Evolutionary conservation across 2,797 vertebrate species (phyloP).

Genomic region (Gymnoscopelus braueri): DNA sequence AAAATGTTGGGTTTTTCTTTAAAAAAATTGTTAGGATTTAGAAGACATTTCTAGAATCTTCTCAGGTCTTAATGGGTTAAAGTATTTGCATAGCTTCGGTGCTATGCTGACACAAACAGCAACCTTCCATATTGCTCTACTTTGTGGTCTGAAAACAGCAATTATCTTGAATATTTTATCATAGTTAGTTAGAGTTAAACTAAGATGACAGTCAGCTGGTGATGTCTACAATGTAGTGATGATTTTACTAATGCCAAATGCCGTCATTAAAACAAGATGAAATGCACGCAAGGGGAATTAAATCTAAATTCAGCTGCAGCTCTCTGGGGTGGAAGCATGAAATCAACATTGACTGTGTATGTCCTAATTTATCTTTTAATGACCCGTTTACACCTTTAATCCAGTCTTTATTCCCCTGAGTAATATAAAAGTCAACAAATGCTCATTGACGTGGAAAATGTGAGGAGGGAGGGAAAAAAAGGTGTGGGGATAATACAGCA

Average conservation of each 20-base stretch:
- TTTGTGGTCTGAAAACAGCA: constrained; percentile 47
- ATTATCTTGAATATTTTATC: constrained; percentile 53
- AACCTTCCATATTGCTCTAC: not conserved
- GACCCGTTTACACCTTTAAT: constrained; percentile 73
- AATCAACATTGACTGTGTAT: constrained; percentile 50
- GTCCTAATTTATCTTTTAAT: constrained; percentile 65
- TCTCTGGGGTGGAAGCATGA: constrained; percentile 47
- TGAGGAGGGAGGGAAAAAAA: constrained; percentile 7
- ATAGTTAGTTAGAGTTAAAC: constrained; percentile 37
- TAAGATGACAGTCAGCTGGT: constrained; percentile 34
- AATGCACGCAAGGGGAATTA: constrained; percentile 48
- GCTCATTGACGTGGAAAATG: constrained; percentile 26
- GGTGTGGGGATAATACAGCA: constrained; percentile 29
- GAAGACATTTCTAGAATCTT: too few relatives aligned
- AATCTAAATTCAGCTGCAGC: constrained; percentile 27
- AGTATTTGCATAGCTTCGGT: too few relatives aligned
- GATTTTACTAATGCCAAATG: constrained; percentile 36
- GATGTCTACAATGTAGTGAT: constrained; percentile 55
- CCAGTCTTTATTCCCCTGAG: constrained; percentile 45
- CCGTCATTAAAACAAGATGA: constrained; percentile 35
- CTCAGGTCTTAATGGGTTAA: too few relatives aligned
- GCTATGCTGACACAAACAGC: too few relatives aligned
- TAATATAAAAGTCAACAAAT: constrained; percentile 21
- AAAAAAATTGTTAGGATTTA: too few relatives aligned
- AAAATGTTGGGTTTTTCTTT: too few relatives aligned